Evolutionary conservation across 2,888 invertebrate genomes (phyloP).

Genomic region (Melolontha melolontha): DNA sequence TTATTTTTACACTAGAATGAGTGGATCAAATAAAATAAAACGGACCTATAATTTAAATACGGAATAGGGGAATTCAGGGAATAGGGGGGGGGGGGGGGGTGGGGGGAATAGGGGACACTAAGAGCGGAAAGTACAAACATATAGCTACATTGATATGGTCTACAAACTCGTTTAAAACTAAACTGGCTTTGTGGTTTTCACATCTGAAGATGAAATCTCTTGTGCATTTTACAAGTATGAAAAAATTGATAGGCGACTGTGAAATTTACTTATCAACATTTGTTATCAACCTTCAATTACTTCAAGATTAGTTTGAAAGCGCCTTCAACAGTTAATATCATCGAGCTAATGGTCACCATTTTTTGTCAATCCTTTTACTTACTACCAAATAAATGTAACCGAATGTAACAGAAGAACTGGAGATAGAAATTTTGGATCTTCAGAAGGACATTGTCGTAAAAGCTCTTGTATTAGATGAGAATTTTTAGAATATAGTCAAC

Average conservation of each 20-base stretch:
- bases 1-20: no score
- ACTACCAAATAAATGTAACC: no score
- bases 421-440: no score
- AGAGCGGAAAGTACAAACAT: no score
- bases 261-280: constrained; percentile 38
- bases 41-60: constrained; percentile 9
- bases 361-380: constrained; percentile 44
- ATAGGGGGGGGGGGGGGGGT: no score
- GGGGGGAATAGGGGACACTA: no score
- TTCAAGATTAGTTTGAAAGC: constrained; percentile 39
- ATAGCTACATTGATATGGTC: no score
- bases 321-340: constrained; percentile 42
- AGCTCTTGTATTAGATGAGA: constrained; percentile 29
- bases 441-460: constrained; percentile 43
- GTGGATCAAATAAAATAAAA: neutral
- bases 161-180: no score
- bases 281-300: constrained; percentile 36
- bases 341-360: constrained; percentile 43
- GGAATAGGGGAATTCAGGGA: constrained; percentile 44
- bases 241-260: constrained; percentile 30
- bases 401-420: neutral
- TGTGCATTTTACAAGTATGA: neutral
- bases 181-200: no score
- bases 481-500: constrained; percentile 10
- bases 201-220: no score